Evolutionary conservation across 2,797 vertebrate species (phyloP).

Genomic region (Esox lucius): DNA sequence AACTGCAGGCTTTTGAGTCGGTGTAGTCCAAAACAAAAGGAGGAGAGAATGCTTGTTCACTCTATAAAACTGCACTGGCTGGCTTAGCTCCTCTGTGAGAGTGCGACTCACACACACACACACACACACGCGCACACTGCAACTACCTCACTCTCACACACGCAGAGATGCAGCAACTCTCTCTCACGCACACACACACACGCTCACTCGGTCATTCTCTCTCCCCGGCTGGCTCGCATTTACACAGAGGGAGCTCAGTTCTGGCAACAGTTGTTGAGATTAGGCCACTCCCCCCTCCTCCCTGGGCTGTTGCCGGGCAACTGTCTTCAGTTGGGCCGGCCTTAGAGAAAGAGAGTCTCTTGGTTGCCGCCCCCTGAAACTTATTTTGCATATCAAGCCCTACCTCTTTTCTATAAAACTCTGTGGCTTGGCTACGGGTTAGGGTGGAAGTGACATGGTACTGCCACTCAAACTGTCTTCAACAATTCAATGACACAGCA

Average conservation of each 20-base stretch:
- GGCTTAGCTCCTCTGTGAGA: constrained; percentile 28
- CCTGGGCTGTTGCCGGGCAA: constrained; percentile 65
- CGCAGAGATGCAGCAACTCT: constrained; percentile 37
- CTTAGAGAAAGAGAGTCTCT: constrained; percentile 44
- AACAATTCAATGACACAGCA: constrained; percentile 56
- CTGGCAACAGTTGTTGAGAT: constrained; percentile 76
- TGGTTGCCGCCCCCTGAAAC: constrained; percentile 64
- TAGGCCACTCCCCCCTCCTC: constrained; percentile 54
- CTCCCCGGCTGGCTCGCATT: constrained; percentile 58
- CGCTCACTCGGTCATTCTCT: constrained; percentile 41
- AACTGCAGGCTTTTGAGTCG: constrained; percentile 49
- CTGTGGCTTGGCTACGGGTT: constrained; percentile 21
- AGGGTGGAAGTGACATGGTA: constrained; percentile 36
- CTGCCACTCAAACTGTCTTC: constrained; percentile 46
- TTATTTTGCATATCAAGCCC: constrained; percentile 69
- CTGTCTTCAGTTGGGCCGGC: constrained; percentile 66
- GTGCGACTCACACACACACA: constrained; percentile 14
- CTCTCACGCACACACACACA: constrained; percentile 34
- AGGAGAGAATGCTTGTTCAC: constrained; percentile 40
- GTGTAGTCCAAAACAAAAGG: constrained; percentile 48
- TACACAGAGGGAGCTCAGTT: constrained; percentile 60
- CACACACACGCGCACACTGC: constrained; percentile 14
- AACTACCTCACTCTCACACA: constrained; percentile 16
- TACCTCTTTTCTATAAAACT: constrained; percentile 45
- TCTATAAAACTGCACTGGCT: constrained; percentile 50